phyloP scores from a whole-genome alignment of 2,797 vertebrate genomes.

The Peromyscus attwateri region DNA sequence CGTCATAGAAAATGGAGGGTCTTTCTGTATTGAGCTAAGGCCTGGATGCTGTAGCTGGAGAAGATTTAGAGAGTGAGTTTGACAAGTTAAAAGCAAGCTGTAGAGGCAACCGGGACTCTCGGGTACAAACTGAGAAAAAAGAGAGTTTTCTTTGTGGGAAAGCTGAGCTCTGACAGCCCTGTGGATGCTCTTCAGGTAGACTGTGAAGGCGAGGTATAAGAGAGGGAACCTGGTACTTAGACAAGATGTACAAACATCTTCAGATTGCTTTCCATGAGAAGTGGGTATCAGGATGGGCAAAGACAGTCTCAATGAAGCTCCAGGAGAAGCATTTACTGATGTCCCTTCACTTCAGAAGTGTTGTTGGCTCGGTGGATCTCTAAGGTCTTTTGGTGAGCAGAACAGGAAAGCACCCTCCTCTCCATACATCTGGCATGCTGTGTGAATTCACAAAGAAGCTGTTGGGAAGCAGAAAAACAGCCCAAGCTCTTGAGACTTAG shows the following conservation, averaged over 20 bases:
- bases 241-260: background rate
- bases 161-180: background rate
- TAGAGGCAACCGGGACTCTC: background rate
- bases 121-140: background rate
- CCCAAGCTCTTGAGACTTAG: constrained; percentile 10
- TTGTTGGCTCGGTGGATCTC: background rate
- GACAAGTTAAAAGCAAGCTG: background rate
- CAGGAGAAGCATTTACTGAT: background rate
- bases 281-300: background rate
- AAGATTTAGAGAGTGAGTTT: background rate
- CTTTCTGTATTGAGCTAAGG: background rate
- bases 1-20: background rate
- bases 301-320: background rate
- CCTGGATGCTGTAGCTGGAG: background rate
- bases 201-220: fast-evolving
- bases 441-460: background rate
- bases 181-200: background rate
- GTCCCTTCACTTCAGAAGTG: constrained; percentile 48
- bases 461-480: constrained; percentile 35
- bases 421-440: background rate
- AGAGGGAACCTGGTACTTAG: background rate
- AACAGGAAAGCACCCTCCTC: constrained; percentile 7
- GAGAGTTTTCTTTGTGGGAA: background rate
- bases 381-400: constrained; percentile 41
- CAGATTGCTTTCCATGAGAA: background rate